Evolutionary conservation across 1,140 invertebrate species (phyloP), one percentile per base, ranked within the genome.

Genomic region (Calosoma granatense): DNA sequence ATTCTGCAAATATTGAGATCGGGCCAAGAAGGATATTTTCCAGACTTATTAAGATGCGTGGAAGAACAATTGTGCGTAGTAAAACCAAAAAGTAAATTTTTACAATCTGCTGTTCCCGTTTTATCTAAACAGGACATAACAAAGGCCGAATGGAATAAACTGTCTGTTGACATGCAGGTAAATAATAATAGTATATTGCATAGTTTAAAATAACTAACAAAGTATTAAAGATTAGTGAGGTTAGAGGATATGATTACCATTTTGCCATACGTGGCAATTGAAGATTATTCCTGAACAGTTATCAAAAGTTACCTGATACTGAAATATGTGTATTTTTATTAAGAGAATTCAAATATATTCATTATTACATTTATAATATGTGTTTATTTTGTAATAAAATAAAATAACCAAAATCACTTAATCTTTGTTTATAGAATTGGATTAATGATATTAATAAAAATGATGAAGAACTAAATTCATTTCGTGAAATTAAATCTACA

Each of bases 21-120:
- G 23, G 82, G 82, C n/a, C 79, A 86, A 68, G 84, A 86, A 72
- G 84, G 84, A 1, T 66, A 68, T 56, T 86, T 73, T 70, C 83
- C 83, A 4, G 76, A 84, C 56, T 69, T 86, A 23, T 69, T 71
- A 0, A 72, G 67, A 26, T 73, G 68, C 60, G 74, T 79, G 1
- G 82, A 84, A 67, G 67, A 79, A 1, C 74, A 74, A 55, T 65
- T 86, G 2, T 60, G 61, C 1, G 51, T 54, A 41, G 53, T 85
- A 1, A 77, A 79, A 55, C 80, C 81, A 1, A 68, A 72, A 0
- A 84, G 80, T 65, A 69, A 65, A 58, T 57, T 79, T 21, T 69
- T 85, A 56, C 66, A 76, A 36, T 67, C 70, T 30, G 67, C 72
- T 55, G 72, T 73, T 47, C 72, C 76, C n/a, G 67, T 80, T 22